phyloP scores from a whole-genome alignment of 2,888 invertebrate species.

The Spicauda simplicius region DNA sequence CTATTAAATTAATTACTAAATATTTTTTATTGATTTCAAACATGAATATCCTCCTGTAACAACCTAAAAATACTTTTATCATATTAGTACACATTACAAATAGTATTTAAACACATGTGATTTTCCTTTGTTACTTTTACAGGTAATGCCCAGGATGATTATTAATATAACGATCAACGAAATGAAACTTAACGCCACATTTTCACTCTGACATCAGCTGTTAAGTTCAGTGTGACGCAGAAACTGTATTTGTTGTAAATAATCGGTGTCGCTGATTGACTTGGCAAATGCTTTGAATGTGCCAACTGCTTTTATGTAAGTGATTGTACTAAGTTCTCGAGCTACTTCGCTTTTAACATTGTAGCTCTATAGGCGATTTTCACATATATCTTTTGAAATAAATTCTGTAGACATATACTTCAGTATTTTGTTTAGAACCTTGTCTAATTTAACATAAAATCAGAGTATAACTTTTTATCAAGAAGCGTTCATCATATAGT shows the following conservation, averaged over 20 bases:
- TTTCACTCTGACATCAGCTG: conserved; percentile 23
- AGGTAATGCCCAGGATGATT: conserved; percentile 11
- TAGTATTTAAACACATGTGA: background rate
- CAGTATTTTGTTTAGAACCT: too few relatives aligned
- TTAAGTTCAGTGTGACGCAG: conserved; percentile 23
- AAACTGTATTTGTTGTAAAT: conserved; percentile 59
- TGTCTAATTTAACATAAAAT: too few relatives aligned
- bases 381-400: background rate
- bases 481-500: too few relatives aligned
- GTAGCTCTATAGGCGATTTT: background rate
- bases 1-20: too few relatives aligned
- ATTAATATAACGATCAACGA: background rate
- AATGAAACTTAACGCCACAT: conserved; percentile 8
- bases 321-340: conserved; percentile 30
- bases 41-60: too few relatives aligned
- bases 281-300: conserved; percentile 80
- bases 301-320: conserved; percentile 44
- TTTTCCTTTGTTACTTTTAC: background rate
- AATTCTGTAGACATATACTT: background rate
- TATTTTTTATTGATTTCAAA: too few relatives aligned
- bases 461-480: too few relatives aligned
- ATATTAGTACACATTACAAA: background rate
- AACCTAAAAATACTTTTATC: background rate
- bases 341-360: background rate
- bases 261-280: conserved; percentile 71